Evolutionary conservation across 2,888 invertebrate genomes (phyloP).

Genomic region (Leptopterna dolabrata): DNA sequence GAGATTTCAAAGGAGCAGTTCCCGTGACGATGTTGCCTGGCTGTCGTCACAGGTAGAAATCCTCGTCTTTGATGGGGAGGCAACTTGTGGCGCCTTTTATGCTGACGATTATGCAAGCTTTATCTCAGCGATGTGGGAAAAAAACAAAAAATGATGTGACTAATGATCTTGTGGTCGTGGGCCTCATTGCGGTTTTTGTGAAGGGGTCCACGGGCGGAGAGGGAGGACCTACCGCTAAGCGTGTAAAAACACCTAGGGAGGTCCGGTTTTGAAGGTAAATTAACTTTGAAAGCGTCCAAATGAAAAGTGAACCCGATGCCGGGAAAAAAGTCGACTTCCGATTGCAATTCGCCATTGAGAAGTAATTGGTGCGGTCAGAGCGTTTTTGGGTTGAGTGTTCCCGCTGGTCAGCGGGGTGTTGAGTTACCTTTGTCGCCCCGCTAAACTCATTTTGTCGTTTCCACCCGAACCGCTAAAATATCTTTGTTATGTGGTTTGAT

Average conservation of each 20-base stretch:
- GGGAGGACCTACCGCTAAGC: background rate
- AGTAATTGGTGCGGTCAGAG: slow-evolving; percentile 5
- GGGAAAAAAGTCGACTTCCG: background rate
- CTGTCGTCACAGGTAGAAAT: too few relatives aligned
- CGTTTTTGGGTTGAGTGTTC: background rate
- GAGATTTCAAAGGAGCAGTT: too few relatives aligned
- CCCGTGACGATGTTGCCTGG: too few relatives aligned
- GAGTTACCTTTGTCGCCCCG: background rate
- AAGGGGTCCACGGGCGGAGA: too few relatives aligned
- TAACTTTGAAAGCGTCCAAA: background rate
- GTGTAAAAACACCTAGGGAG: background rate
- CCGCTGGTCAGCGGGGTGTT: background rate
- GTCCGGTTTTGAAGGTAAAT: background rate
- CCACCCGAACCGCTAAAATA: too few relatives aligned
- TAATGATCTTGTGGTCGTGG: background rate
- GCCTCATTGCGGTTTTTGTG: too few relatives aligned
- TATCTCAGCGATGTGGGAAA: background rate
- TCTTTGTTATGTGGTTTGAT: too few relatives aligned
- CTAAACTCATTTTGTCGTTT: too few relatives aligned
- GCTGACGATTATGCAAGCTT: too few relatives aligned
- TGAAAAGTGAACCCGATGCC: background rate
- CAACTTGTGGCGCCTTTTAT: too few relatives aligned
- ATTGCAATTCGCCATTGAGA: background rate
- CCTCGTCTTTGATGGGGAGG: too few relatives aligned
- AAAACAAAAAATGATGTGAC: background rate